Percentiles rank a stretch among this genome's conserved stretches.
Evolutionary conservation across 2,797 vertebrate species (phyloP).

Genomic region (Sebastes trivittatus): DNA sequence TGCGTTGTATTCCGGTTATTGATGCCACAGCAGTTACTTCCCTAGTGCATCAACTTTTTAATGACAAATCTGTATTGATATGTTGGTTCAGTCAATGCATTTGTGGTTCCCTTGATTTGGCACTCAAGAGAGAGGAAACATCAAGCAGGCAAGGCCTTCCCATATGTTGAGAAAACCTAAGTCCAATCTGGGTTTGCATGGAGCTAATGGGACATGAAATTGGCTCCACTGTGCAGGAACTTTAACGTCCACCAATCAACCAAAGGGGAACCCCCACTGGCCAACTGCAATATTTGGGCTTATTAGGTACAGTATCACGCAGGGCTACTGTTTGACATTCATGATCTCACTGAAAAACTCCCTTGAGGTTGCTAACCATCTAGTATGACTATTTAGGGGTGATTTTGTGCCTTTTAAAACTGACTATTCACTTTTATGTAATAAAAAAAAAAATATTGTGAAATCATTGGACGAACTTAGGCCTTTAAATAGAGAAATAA

Average conservation of each 20-base stretch:
- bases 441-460: neutral
- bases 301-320: conserved; percentile 55
- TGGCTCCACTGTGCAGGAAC: conserved; percentile 58
- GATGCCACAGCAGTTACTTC: neutral
- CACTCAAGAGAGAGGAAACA: conserved; percentile 81
- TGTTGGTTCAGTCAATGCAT: neutral
- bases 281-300: conserved; percentile 49
- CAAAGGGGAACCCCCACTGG: conserved; percentile 53
- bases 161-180: conserved; percentile 40
- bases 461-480: neutral
- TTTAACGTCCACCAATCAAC: conserved; percentile 61
- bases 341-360: conserved; percentile 18
- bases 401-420: conserved; percentile 24
- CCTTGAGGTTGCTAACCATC: neutral
- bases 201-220: conserved; percentile 75
- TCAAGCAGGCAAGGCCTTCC: conserved; percentile 53
- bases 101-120: neutral
- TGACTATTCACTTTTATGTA: neutral
- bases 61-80: neutral
- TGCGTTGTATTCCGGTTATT: neutral
- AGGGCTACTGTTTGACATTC: conserved; percentile 47
- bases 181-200: conserved; percentile 68
- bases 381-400: neutral
- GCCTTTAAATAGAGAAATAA: neutral
- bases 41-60: neutral